Evolutionary conservation across 2,888 invertebrate genomes (phyloP), one percentile per base, ranked within the genome.

Genomic region (Scotopteryx bipunctaria): DNA sequence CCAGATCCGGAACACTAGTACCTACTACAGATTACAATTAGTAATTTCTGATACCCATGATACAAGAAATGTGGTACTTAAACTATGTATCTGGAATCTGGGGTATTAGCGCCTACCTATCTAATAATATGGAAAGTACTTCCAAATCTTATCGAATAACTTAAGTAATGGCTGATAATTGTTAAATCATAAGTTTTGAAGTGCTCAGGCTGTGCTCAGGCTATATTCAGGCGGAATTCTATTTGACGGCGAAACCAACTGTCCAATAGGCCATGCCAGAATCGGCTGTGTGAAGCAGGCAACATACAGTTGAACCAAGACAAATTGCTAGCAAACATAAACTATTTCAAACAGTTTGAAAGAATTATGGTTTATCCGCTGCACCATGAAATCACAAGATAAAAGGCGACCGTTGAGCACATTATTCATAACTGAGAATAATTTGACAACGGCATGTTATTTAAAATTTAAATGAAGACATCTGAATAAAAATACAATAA

Each of bases 361-460:
- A 9, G 17, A 29, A 17, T n/a, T n/a, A 31, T 17, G 11, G 15
- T 23, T 35, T n/a, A 32, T 35, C n/a, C 11, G 35, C 14, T 37
- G 31, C 45, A 45, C 6, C 29, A 15, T 14, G 21, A 45, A 37
- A 35, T 25, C 16, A 8, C 27, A 35, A 14, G 13, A 21, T 5
- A 43, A 14, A 50, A 43, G 27, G 23, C 23, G 29, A 54, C 46
- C 43, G 42, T 46, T 49, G 35, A 42, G 27, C 25, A 21, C 23
- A 55, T 55, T 54, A 58, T 59, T 53, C 53, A 51, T 53, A 44
- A 50, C 47, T 38, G 37, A 42, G 53, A 55, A 45, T 48, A 43
- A 54, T 36, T 47, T 41, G 36, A 44, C 36, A 49, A 55, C 33
- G 31, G 37, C 45, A 19, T 36, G 32, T 25, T 44, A 55, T 53